phyloP scores from a whole-genome alignment of 2,888 invertebrate genomes.

The Megaustenia siamemsis region DNA sequence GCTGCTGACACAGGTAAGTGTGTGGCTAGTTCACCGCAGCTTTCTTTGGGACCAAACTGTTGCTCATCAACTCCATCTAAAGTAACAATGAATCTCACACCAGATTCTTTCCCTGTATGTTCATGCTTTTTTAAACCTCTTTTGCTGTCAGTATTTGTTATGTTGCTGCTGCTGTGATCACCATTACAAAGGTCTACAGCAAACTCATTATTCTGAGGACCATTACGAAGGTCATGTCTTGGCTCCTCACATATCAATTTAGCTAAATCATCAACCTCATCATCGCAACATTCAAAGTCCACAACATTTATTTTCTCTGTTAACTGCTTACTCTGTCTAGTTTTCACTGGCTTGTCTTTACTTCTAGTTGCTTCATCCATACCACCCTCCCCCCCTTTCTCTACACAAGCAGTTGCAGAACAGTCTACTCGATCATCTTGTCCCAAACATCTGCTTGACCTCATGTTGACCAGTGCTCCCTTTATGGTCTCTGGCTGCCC shows the following conservation, averaged over 20 bases:
- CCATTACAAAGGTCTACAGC: conserved; percentile 51
- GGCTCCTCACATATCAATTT: conserved; percentile 45
- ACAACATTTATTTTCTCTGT: conserved; percentile 21
- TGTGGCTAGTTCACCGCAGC: neutral
- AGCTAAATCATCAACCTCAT: conserved; percentile 52
- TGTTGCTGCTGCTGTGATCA: conserved; percentile 14
- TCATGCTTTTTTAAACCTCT: conserved; percentile 58
- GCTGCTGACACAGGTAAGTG: neutral
- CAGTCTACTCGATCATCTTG: neutral
- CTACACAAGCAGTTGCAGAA: neutral
- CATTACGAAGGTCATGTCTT: conserved; percentile 45
- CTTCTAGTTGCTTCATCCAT: too few relatives aligned
- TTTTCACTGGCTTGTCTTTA: neutral
- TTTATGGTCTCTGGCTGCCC: neutral
- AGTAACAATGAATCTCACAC: conserved; percentile 90
- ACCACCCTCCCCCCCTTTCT: too few relatives aligned
- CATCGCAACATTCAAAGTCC: conserved; percentile 36
- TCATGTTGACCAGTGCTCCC: neutral
- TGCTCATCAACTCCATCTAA: conserved; percentile 85
- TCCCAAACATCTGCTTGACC: neutral
- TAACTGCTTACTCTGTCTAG: neutral
- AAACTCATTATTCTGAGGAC: conserved; percentile 56
- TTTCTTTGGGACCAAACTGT: conserved; percentile 53
- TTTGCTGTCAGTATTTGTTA: too few relatives aligned
- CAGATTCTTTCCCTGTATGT: conserved; percentile 69